Base-by-base conservation (phyloP, 2,888 invertebrate genomes). In the Dryadula phaetusa region DNA sequence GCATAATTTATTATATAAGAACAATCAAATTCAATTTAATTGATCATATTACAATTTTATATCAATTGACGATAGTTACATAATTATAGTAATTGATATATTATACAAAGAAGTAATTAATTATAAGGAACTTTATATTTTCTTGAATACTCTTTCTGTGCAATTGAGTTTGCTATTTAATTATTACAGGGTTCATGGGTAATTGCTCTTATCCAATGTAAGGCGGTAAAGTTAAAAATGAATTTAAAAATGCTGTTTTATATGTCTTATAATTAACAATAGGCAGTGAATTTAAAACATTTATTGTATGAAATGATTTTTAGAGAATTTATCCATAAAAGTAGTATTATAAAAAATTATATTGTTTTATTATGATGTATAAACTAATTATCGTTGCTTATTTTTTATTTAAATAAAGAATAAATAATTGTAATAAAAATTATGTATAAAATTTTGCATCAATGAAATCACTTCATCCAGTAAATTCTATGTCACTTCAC, bases 11-110 rank as follows among this genome's bases (percentile, higher is more conserved):
- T 62, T 66, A 42, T 44, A 34, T 40, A n/a, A 20, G 16, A 64
- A 56, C 46, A 56, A 49, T 28, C 40, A 42, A 40, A 60, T 60
- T 42, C 12, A 22, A 46, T 62, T 53, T 54, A 66, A 66, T 64
- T 61, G 63, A 70, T 65, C 34, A 42, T 53, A 64, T 70, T 54
- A 68, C 66, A 66, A 56, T 69, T 69, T 64, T 62, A 58, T 22
- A 62, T 54, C 49, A 67, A 64, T 66, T 66, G 58, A 70, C 52
- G 32, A 58, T 20, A 58, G 22, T 32, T 37, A 66, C 40, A 16
- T 18, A 28, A 49, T 47, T 56, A 25, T 7, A 20, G 6, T 56
- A 56, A 47, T 37, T 12, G 5, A 14, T 32, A 28, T 40, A 12
- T 18, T 32, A 62, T 18, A 53, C 32, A 25, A 54, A 53, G n/a